These are phyloP conservation scores for Limnephilus rhombicus DNA, from an alignment of 2,888 invertebrate genomes.

Conservation along the genomic window DNA sequence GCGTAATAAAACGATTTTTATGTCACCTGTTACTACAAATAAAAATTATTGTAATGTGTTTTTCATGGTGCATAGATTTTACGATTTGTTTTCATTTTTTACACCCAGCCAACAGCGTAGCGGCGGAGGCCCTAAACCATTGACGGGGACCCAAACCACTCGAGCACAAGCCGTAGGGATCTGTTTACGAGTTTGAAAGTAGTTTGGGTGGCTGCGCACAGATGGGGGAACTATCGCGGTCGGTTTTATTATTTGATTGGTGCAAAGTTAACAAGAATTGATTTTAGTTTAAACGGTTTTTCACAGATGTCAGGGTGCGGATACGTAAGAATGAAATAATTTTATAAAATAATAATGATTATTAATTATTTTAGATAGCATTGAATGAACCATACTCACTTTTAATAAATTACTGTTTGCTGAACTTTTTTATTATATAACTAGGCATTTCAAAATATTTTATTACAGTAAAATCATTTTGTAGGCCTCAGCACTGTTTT, in stretches of 20 bases:
- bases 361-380: neutral
- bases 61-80: constrained; percentile 53
- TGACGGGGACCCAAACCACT: constrained; percentile 47
- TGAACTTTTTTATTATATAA: neutral
- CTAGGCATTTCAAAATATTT: neutral
- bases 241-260: constrained; percentile 31
- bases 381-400: neutral
- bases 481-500: constrained; percentile 23
- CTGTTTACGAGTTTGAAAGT: constrained; percentile 17
- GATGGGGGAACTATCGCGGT: constrained; percentile 43
- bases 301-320: constrained; percentile 46
- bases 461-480: neutral
- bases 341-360: neutral
- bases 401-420: neutral
- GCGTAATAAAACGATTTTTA: constrained; percentile 62
- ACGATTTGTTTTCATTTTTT: constrained; percentile 53
- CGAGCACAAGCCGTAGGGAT: neutral
- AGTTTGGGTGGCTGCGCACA: constrained; percentile 41
- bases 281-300: constrained; percentile 27
- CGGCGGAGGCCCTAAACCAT: neutral
- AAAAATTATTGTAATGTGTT: constrained; percentile 62
- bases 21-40: constrained; percentile 65
- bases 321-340: neutral
- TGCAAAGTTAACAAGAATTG: neutral
- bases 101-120: neutral